These are phyloP conservation scores for Pangasius larnaudii DNA, from an alignment of 2,797 vertebrate genomes.

Conservation along the genomic window DNA sequence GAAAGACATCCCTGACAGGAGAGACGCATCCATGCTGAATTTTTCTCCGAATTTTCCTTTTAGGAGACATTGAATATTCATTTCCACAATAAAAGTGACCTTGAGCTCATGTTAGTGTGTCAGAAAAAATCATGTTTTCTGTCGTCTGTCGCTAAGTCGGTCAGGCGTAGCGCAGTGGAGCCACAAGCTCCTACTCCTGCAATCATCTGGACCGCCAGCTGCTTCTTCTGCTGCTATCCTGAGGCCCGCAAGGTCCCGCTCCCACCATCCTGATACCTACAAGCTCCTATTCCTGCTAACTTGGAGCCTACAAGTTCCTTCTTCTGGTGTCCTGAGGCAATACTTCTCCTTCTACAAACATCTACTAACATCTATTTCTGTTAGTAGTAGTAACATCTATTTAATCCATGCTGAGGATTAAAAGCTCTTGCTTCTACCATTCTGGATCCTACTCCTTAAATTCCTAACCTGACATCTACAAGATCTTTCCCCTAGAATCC, in stretches of 20 bases:
- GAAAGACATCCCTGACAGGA: constrained; percentile 46
- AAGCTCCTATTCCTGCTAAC: not conserved
- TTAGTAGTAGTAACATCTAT: no score
- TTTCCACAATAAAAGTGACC: constrained; percentile 8
- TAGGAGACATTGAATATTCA: not conserved
- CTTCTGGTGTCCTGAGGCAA: not conserved
- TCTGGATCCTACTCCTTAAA: not conserved
- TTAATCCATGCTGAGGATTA: not conserved
- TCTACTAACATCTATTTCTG: not conserved
- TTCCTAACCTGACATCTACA: not conserved
- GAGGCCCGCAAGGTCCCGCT: not conserved
- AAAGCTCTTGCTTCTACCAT: not conserved
- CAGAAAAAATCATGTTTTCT: not conserved
- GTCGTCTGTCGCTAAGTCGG: not conserved
- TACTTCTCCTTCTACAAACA: not conserved
- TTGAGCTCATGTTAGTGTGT: not conserved
- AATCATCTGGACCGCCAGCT: not conserved
- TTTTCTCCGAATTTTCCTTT: not conserved
- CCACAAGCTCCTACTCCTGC: not conserved
- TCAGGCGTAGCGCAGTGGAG: not conserved
- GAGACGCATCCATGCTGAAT: no score
- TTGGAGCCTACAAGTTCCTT: not conserved
- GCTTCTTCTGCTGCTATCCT: not conserved
- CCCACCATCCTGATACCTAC: not conserved
- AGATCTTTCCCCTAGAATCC: not conserved